Evolutionary conservation across 2,888 invertebrate species (phyloP), one percentile per base, ranked within the genome.

Genomic region (Oscheius sp.): DNA sequence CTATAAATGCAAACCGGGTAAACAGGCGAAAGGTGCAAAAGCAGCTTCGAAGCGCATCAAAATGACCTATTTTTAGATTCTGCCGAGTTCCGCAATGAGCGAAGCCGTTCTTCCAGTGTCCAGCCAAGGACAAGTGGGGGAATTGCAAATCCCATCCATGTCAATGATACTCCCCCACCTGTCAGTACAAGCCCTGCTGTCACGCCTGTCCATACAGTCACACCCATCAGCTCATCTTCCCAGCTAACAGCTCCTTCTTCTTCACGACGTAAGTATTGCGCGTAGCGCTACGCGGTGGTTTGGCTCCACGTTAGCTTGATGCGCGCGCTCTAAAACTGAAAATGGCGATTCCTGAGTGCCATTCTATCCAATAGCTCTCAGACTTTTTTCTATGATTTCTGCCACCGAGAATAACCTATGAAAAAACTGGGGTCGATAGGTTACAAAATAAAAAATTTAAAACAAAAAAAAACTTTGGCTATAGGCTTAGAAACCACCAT

Each of bases 131-230:
- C 33, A 35, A 65, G 32, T 11, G 66, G 68, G 1, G 60, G 60
- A 60, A 68, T 68, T 37, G n/a, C 37, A 10, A 68, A 68, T 68
- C 68, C 68, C 11, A 37, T 33, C 10, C 68, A 68, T 55, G 37
- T 68, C n/a, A n/a, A 13, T 29, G 68, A 68, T 21, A 68, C 65
- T 48, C 35, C 55, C 33, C 29, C 55, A n/a, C 32, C 58, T 58
- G 37, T 9, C n/a, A 66, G 29, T 53, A 29, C 29, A 7, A 53
- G 53, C 11, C 29, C 53, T 7, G 53, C 42, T 5, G 42, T 42
- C 11, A 53, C n/a, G 2, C 53, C 53, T 4, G n/a, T 29, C 4
- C 53, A 53, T 29, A 29, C 3, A 7, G 53, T 53, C n/a, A 21
- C 53, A 4, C 29, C 53, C 3, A 11, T 21, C 13, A 51, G 10